Percentiles rank a stretch among this genome's conserved stretches.
phyloP scores from a whole-genome alignment of 92 coral and sea anemone genomes.

The Scolanthus callimorphus region DNA sequence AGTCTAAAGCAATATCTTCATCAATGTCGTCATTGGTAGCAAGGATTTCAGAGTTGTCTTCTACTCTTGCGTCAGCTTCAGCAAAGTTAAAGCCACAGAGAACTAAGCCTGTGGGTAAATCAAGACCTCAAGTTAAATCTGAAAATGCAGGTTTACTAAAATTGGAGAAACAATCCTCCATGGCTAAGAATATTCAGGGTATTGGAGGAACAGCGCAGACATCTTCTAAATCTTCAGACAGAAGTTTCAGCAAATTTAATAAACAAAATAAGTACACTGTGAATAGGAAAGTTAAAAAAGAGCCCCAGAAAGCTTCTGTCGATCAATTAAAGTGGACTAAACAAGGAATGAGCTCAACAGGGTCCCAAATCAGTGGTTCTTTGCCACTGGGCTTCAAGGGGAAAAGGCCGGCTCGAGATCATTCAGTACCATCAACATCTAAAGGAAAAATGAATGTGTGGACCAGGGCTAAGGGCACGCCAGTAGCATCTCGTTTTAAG shows the following conservation, averaged over 20 bases:
- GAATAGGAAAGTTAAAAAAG: no score
- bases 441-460: background rate
- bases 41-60: constrained; percentile 22
- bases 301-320: no score
- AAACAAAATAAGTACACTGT: no score
- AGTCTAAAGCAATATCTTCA: background rate
- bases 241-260: no score
- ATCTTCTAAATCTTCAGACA: no score
- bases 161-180: no score
- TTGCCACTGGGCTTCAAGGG: no score
- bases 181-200: no score
- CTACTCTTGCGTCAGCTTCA: constrained; percentile 25
- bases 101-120: background rate
- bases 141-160: no score
- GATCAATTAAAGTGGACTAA: constrained; percentile 57
- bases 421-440: background rate
- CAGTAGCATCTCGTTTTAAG: background rate
- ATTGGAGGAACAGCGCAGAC: background rate
- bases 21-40: constrained; percentile 13
- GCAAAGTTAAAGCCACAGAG: constrained; percentile 9
- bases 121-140: background rate
- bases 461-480: background rate
- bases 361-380: background rate
- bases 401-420: background rate
- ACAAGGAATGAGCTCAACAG: constrained; percentile 5